phyloP scores from a whole-genome alignment of 2,113 vertebrate genomes.

The Andinoacara biseriatus region DNA sequence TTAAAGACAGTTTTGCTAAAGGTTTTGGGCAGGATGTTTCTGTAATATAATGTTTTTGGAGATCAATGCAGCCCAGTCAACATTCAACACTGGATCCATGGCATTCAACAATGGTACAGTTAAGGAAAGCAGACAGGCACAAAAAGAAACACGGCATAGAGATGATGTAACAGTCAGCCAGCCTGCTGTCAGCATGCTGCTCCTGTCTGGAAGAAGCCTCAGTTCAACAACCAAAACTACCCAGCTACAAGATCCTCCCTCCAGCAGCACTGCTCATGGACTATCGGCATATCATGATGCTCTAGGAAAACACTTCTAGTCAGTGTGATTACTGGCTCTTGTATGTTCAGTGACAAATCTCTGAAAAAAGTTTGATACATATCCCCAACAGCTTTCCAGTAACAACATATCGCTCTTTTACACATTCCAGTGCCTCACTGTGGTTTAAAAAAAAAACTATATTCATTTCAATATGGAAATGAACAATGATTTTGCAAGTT shows the following conservation, averaged over 20 bases:
- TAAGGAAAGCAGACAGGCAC: constrained; percentile 15
- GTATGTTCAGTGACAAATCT: neutral
- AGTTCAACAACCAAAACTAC: constrained; percentile 19
- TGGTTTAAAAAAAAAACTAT: neutral
- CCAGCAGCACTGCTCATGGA: neutral
- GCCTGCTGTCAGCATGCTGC: constrained; percentile 20
- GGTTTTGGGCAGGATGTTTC: neutral
- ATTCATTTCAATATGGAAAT: neutral
- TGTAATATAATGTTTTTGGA: too few species aligned
- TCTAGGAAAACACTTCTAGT: neutral
- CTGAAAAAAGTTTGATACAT: neutral
- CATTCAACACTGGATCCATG: neutral
- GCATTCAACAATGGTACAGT: constrained; percentile 14
- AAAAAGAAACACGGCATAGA: constrained; percentile 28
- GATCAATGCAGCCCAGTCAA: neutral
- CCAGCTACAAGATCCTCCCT: neutral
- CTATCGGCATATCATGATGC: neutral
- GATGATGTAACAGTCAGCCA: constrained; percentile 7
- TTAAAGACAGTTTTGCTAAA: neutral
- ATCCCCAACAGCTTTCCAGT: neutral
- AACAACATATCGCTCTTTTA: neutral
- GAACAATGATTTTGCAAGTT: neutral
- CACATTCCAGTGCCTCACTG: neutral
- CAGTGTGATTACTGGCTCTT: neutral
- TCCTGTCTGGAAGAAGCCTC: constrained; percentile 4